phyloP scores from a whole-genome alignment of 2,888 invertebrate genomes.

The Drosophila eohydei region DNA sequence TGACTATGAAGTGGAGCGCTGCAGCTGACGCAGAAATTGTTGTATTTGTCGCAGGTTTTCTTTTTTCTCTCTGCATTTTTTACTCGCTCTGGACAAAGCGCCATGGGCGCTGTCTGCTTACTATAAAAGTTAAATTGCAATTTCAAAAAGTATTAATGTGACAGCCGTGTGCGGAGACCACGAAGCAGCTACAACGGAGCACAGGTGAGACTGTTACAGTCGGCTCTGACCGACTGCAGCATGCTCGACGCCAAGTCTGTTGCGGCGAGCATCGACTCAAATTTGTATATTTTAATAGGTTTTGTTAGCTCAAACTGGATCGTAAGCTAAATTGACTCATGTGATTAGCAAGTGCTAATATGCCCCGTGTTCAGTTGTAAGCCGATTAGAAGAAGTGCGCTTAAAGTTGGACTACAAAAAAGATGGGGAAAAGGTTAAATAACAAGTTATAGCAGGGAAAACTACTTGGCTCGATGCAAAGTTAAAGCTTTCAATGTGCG shows the following conservation, averaged over 20 bases:
- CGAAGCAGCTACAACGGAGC: not conserved
- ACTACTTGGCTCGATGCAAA: not conserved
- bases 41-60: constrained; percentile 10
- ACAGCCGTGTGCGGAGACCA: constrained; percentile 49
- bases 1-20: not conserved
- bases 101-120: constrained; percentile 45
- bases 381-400: constrained; percentile 1
- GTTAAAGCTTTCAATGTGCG: not conserved
- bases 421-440: not conserved
- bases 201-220: not conserved
- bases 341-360: not conserved
- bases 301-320: not conserved
- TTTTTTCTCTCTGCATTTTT: constrained; percentile 2
- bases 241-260: not conserved
- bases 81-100: constrained; percentile 8
- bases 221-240: constrained; percentile 5
- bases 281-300: not conserved
- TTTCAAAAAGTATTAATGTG: constrained; percentile 65
- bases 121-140: constrained; percentile 73
- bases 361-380: not conserved
- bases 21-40: constrained; percentile 7
- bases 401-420: constrained; percentile 30
- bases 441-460: not conserved
- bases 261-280: not conserved
- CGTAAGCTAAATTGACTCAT: not conserved